These are phyloP conservation scores for Drosophila nr. perissopoda DNA, from an alignment of 2,888 invertebrate species.

Conservation along the genomic window DNA sequence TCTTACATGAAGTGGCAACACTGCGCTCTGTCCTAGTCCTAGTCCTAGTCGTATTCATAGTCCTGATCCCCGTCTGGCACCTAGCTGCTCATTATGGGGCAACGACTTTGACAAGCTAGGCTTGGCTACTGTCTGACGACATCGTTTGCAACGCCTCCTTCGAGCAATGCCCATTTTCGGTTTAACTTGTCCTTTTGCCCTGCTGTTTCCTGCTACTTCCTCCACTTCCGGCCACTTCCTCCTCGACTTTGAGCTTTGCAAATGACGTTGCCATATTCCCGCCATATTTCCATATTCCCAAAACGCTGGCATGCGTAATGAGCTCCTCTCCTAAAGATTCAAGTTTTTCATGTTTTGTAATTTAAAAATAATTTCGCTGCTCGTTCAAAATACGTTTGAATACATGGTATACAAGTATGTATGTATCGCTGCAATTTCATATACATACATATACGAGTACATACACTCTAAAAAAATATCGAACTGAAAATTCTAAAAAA, in stretches of 20 bases:
- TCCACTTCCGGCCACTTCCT: slow-evolving; percentile 12
- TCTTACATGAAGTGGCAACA: slow-evolving; percentile 56
- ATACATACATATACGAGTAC: neutral
- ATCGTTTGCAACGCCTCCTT: slow-evolving; percentile 37
- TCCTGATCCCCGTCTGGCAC: slow-evolving; percentile 35
- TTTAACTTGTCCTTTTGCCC: slow-evolving; percentile 57
- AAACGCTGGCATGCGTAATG: slow-evolving; percentile 72
- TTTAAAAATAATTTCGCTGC: slow-evolving; percentile 68
- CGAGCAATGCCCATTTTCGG: slow-evolving; percentile 49
- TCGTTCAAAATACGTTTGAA: slow-evolving; percentile 38
- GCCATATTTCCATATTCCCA: slow-evolving; percentile 68
- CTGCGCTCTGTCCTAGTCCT: slow-evolving; percentile 35
- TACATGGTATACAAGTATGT: slow-evolving; percentile 4
- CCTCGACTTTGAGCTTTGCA: slow-evolving; percentile 36
- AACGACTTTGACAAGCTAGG: slow-evolving; percentile 57
- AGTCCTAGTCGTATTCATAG: slow-evolving; percentile 17
- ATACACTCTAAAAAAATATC: neutral
- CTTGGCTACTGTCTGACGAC: slow-evolving; percentile 23
- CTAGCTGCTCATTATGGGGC: slow-evolving; percentile 71
- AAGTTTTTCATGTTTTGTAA: slow-evolving; percentile 70
- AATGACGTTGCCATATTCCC: slow-evolving; percentile 39
- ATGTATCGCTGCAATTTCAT: neutral
- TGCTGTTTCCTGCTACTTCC: slow-evolving; percentile 28
- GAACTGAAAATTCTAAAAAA: neutral
- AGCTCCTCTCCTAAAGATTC: slow-evolving; percentile 47